Evolutionary conservation across 2,113 vertebrate species (phyloP).

Genomic region (Podiceps cristatus): DNA sequence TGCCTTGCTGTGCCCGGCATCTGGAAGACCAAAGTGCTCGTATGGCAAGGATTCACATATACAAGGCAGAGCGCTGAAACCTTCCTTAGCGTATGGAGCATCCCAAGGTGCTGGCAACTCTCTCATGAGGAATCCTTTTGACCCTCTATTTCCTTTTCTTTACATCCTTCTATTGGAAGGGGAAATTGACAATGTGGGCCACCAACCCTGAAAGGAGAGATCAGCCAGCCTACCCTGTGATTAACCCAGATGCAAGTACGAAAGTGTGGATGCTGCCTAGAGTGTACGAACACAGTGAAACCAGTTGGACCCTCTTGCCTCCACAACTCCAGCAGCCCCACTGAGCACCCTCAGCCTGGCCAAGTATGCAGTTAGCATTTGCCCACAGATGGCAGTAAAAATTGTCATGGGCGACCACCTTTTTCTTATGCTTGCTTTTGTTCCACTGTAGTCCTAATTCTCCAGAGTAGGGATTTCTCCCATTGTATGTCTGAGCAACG

Average conservation of each 20-base stretch:
- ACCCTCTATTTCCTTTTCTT: not conserved
- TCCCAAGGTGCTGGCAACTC: not conserved
- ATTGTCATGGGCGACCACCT: not conserved
- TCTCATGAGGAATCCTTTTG: not conserved
- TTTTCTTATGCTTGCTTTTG: not conserved
- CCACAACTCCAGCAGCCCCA: not conserved
- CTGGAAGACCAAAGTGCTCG: not conserved
- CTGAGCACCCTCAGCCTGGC: not conserved
- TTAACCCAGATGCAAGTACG: not conserved
- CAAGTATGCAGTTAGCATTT: not conserved
- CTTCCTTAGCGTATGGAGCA: not conserved
- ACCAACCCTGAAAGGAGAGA: not conserved
- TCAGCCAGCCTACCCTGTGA: not conserved
- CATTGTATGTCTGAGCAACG: not conserved
- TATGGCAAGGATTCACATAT: not conserved
- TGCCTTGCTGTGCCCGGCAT: conserved; percentile 93
- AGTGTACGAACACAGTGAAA: not conserved
- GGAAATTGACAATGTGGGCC: not conserved
- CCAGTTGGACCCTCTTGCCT: fast-evolving
- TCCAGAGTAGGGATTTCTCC: not conserved
- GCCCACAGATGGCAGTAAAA: not conserved
- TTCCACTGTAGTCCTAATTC: not conserved
- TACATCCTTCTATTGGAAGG: not conserved
- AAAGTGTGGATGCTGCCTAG: not conserved
- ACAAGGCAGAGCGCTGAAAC: not conserved